Evolutionary conservation across 1,140 invertebrate species (phyloP).

Genomic region (Belonocnema kinseyi): DNA sequence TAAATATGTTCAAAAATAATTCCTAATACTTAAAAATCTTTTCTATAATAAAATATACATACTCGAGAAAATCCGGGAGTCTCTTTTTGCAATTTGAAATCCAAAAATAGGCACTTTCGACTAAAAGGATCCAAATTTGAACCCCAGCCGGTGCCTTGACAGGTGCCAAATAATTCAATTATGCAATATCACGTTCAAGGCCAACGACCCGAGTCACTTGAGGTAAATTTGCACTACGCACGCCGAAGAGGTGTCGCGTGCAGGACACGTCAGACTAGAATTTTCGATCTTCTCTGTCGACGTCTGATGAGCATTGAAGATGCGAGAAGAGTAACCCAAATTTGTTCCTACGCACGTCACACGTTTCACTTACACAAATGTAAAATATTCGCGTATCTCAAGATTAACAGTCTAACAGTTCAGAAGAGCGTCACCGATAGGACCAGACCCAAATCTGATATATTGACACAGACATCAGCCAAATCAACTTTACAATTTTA

Average conservation of each 20-base stretch:
- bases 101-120: not conserved
- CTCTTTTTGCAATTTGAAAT: not conserved
- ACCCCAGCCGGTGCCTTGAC: not conserved
- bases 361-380: constrained; percentile 21
- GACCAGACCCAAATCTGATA: not conserved
- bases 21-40: not conserved
- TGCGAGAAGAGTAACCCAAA: constrained; percentile 25
- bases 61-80: not conserved
- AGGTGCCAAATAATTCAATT: constrained; percentile 23
- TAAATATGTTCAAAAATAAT: not conserved
- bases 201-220: constrained; percentile 9
- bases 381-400: constrained; percentile 27
- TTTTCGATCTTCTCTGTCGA: not conserved
- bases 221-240: constrained; percentile 26
- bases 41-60: not conserved
- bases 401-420: not conserved
- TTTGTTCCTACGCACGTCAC: constrained; percentile 25
- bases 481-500: constrained; percentile 15
- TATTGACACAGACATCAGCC: not conserved
- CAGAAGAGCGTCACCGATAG: not conserved
- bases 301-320: constrained; percentile 20
- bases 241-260: constrained; percentile 8
- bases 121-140: not conserved
- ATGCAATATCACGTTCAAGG: constrained; percentile 29
- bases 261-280: constrained; percentile 11